These are phyloP conservation scores for Galeopsomyia nigrocyanea DNA, from an alignment of 2,888 invertebrate genomes.

Conservation along the genomic window DNA sequence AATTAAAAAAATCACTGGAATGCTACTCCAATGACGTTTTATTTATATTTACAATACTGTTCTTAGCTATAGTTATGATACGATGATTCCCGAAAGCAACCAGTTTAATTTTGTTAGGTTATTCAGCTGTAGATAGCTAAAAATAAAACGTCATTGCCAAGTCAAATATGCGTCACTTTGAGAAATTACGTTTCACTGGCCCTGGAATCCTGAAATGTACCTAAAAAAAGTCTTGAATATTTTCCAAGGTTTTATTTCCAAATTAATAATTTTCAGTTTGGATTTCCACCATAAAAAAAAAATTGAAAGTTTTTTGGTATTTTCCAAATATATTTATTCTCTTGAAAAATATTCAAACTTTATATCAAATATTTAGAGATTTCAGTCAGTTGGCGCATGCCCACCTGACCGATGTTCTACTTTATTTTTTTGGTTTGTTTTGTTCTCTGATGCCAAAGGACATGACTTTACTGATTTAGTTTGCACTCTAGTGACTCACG, in stretches of 20 bases:
- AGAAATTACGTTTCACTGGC: conserved; percentile 22
- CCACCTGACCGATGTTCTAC: conserved; percentile 61
- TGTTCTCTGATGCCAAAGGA: conserved; percentile 38
- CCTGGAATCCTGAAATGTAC: conserved; percentile 14
- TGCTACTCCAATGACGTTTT: conserved; percentile 57
- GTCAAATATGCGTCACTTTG: conserved; percentile 38
- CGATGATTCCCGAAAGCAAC: neutral
- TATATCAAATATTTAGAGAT: conserved; percentile 51
- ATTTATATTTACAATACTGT: conserved; percentile 49
- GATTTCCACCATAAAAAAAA: neutral
- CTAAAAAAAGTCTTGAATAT: conserved; percentile 14
- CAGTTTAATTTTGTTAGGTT: neutral
- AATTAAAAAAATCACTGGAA: conserved; percentile 50
- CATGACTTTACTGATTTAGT: conserved; percentile 58
- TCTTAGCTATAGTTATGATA: no score
- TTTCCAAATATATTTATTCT: neutral
- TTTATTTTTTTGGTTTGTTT: conserved; percentile 28
- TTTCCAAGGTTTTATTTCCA: neutral
- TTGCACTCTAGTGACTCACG: conserved; percentile 66
- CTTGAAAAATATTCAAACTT: conserved; percentile 28
- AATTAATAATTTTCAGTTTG: neutral
- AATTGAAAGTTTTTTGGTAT: neutral
- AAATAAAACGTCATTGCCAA: conserved; percentile 42
- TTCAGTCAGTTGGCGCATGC: conserved; percentile 66
- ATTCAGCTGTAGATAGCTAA: neutral